Evolutionary conservation across 2,888 invertebrate species (phyloP).

Genomic region (Gandaritis pyraliata): DNA sequence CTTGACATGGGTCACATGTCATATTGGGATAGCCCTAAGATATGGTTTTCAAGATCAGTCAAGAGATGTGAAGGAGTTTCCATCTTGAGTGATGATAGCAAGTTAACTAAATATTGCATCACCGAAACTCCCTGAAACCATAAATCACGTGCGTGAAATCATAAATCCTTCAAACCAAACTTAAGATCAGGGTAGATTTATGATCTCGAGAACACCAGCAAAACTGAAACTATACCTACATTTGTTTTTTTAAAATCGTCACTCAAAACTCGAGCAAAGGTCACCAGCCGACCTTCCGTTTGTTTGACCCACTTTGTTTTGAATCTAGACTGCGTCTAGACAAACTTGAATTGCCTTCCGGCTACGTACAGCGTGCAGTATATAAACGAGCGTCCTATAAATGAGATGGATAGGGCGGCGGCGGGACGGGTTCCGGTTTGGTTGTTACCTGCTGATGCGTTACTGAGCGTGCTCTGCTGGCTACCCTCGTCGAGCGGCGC

Average conservation of each 20-base stretch:
- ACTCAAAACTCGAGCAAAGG: slow-evolving; percentile 19
- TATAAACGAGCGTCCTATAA: neutral
- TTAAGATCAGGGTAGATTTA: neutral
- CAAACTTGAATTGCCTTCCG: slow-evolving; percentile 20
- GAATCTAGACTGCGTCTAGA: slow-evolving; percentile 28
- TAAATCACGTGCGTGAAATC: too few species aligned
- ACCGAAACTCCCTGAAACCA: too few species aligned
- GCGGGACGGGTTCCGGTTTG: neutral
- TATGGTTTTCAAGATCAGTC: too few species aligned
- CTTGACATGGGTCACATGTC: too few species aligned
- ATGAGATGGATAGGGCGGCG: neutral
- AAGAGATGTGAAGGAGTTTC: too few species aligned
- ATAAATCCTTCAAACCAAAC: neutral
- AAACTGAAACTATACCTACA: neutral
- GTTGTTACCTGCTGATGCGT: slow-evolving; percentile 92
- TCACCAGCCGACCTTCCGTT: slow-evolving; percentile 22
- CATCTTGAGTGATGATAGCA: too few species aligned
- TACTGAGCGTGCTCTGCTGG: slow-evolving; percentile 96
- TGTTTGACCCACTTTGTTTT: slow-evolving; percentile 30
- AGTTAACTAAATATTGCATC: too few species aligned
- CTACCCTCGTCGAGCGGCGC: slow-evolving; percentile 95
- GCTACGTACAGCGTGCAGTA: neutral
- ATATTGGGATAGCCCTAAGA: too few species aligned
- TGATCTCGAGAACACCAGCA: neutral
- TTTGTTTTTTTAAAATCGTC: slow-evolving; percentile 12